These are phyloP conservation scores for Siniperca chuatsi DNA, from an alignment of 2,113 vertebrate genomes.

Conservation along the genomic window DNA sequence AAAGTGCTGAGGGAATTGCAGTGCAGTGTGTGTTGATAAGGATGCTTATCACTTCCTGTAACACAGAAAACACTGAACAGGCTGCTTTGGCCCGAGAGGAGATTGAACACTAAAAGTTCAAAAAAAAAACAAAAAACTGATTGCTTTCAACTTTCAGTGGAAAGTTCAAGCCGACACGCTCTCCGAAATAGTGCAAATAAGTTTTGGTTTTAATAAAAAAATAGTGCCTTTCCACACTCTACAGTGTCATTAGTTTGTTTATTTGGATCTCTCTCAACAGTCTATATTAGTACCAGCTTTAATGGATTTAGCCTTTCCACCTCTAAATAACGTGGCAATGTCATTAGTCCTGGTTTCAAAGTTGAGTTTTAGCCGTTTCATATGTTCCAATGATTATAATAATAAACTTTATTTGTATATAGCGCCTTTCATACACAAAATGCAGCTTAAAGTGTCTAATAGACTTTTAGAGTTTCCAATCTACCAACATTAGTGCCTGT, in stretches of 20 bases:
- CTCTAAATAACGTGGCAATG: not conserved
- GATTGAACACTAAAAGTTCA: not conserved
- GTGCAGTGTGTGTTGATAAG: constrained; percentile 5
- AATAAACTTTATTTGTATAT: no score
- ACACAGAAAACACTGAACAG: not conserved
- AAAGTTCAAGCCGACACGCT: not conserved
- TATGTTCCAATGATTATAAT: not conserved
- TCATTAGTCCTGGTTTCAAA: not conserved
- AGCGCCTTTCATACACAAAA: not conserved
- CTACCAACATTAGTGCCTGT: not conserved
- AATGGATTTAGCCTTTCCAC: not conserved
- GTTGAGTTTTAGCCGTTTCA: not conserved
- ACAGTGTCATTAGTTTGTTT: not conserved
- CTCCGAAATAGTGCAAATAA: not conserved
- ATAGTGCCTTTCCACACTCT: not conserved
- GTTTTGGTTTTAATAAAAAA: not conserved
- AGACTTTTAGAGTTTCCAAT: not conserved
- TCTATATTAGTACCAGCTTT: not conserved
- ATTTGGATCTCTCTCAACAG: not conserved
- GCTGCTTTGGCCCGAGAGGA: not conserved
- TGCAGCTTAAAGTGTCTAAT: not conserved
- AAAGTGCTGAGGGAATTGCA: not conserved
- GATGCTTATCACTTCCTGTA: constrained; percentile 6
- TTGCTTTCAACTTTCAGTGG: not conserved
- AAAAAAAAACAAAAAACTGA: no score